Evolutionary conservation across 2,888 invertebrate genomes (phyloP).

Genomic region (Eupithecia inturbata): DNA sequence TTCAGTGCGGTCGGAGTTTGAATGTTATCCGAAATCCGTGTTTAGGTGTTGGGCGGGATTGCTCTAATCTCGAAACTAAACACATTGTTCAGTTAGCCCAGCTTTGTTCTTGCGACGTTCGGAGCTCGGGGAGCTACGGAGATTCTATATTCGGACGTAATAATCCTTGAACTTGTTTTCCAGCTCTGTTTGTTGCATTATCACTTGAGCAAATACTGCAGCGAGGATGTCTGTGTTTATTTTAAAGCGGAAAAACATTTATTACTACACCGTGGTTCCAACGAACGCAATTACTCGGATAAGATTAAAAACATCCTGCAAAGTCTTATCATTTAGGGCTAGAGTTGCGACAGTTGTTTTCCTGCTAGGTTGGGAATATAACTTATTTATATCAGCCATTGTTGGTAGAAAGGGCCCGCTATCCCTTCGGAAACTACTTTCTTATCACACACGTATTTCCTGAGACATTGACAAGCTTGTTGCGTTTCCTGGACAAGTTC

Average conservation of each 20-base stretch:
- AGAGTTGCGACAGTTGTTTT: constrained; percentile 34
- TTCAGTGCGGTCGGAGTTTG: constrained; percentile 82
- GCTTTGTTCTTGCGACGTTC: constrained; percentile 72
- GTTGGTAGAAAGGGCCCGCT: constrained; percentile 37
- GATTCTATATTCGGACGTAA: constrained; percentile 60
- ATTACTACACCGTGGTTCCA: constrained; percentile 39
- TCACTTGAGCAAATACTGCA: constrained; percentile 50
- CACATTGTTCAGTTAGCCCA: constrained; percentile 79
- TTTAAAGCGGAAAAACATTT: constrained; percentile 45
- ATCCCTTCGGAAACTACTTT: constrained; percentile 40
- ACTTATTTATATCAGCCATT: constrained; percentile 25
- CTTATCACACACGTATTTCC: constrained; percentile 63
- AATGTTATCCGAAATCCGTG: constrained; percentile 84
- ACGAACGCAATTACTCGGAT: constrained; percentile 50
- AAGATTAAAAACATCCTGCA: constrained; percentile 56
- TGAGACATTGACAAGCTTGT: constrained; percentile 55
- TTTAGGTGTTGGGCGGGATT: constrained; percentile 82
- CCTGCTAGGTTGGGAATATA: constrained; percentile 31
- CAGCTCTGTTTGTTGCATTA: constrained; percentile 48
- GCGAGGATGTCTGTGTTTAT: constrained; percentile 47
- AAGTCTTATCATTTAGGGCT: constrained; percentile 47
- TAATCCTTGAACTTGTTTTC: constrained; percentile 56
- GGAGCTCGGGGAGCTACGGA: constrained; percentile 51
- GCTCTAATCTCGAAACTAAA: constrained; percentile 83
- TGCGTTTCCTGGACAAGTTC: constrained; percentile 60